Evolutionary conservation across 1,140 invertebrate genomes (phyloP).

Genomic region (Diachasmimorpha longicaudata): DNA sequence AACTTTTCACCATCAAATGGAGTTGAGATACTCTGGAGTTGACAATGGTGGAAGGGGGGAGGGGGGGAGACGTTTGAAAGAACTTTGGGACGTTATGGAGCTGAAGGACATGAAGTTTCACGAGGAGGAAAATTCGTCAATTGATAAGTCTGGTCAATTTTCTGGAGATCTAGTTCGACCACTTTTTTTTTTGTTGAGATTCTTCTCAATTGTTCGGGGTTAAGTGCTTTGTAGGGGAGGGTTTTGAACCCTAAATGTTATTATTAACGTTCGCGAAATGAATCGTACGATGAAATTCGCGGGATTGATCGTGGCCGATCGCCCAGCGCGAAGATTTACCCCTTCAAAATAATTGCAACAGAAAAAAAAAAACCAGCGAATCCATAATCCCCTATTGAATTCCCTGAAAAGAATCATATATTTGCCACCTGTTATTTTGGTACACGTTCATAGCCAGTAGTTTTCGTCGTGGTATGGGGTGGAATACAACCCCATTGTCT

Average conservation of each 20-base stretch:
- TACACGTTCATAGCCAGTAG: background rate
- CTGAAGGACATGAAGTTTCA: background rate
- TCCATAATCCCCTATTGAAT: background rate
- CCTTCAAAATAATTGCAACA: background rate
- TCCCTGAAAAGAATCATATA: background rate
- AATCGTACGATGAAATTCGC: too few relatives aligned
- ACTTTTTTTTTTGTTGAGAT: too few relatives aligned
- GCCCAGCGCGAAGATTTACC: background rate
- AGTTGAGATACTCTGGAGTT: background rate
- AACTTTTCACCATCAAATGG: background rate
- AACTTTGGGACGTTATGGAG: background rate
- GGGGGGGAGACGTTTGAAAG: background rate
- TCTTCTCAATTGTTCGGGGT: too few relatives aligned
- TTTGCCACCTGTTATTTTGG: constrained; percentile 10
- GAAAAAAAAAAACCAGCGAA: background rate
- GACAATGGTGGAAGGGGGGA: background rate
- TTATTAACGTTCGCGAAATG: too few relatives aligned
- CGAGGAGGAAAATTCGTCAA: too few relatives aligned
- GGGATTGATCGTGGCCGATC: too few relatives aligned
- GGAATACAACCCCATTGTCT: constrained; percentile 20
- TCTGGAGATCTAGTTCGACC: too few relatives aligned
- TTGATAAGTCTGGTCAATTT: too few relatives aligned
- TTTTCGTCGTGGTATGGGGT: background rate
- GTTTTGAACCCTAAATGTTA: too few relatives aligned
- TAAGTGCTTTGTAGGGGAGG: too few relatives aligned